Evolutionary conservation across 2,797 vertebrate genomes (phyloP), one percentile per base, ranked within the genome.

Genomic region (Xenentodon cancila): DNA sequence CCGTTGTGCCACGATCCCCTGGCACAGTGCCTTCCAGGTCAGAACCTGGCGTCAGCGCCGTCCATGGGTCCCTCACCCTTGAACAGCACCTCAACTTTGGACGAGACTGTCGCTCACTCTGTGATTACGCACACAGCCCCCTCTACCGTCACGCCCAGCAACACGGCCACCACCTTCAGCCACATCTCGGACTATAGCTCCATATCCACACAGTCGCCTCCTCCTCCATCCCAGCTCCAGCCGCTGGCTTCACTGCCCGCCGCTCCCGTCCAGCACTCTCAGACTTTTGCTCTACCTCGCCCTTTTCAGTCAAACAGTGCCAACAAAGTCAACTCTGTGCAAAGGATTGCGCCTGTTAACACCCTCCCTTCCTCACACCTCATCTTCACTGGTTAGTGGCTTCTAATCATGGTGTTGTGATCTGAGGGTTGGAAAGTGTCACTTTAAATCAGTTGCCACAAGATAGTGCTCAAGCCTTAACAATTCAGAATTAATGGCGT

Each of bases 111-210:
- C 3, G 78, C 89, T 0, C 84, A 76, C 2, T 85, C 93, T 0
- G 94, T 95, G 64, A 95, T 93, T 68, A 95, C 95, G 0, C 95
- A 96, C 89, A 94, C 94, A 0, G 92, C 95, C 16, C 92, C 95
- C 0, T 90, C 96, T n/a, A 88, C 93, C 0, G 87, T 93, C 49
- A 94, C 93, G 0, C 91, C 93, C 15, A 93, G 91, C 0, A 85
- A 92, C 17, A 88, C 93, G 0, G 92, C 94, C 82, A 89, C 94
- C 78, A 93, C 94, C 80, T 95, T 95, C 81, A 94, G 93, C 88
- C 95, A 94, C 63, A 87, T 86, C 79, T 92, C 94, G 44, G 92
- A 92, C 1, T 90, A 81, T 45, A 40, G 70, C 79, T 84, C 85
- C 55, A 82, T 94, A 4, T 79, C 94, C 32, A 51, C 92, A 25